These are phyloP conservation scores for Ostrea edulis DNA, from an alignment of 1,140 invertebrate species.

Conservation along the genomic window DNA sequence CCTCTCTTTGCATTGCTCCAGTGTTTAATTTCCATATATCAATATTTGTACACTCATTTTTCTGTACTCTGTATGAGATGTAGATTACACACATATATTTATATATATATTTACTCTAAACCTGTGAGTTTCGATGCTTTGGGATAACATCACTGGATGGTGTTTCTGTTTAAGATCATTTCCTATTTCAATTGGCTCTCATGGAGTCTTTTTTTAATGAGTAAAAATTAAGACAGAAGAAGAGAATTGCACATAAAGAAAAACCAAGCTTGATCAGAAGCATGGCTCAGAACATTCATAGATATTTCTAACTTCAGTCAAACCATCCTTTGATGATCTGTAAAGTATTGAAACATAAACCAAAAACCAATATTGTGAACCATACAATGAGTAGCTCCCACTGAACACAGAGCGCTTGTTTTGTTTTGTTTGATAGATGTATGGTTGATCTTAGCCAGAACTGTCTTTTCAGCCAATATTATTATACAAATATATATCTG, in stretches of 20 bases:
- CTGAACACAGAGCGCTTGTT: slow-evolving; percentile 18
- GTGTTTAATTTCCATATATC: slow-evolving; percentile 38
- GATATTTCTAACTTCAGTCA: background rate
- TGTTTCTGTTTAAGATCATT: background rate
- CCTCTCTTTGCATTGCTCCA: slow-evolving; percentile 33
- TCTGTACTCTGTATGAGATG: slow-evolving; percentile 31
- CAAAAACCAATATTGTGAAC: slow-evolving; percentile 16
- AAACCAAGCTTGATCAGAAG: background rate
- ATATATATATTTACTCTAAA: slow-evolving; percentile 38
- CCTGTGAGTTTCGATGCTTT: slow-evolving; percentile 34
- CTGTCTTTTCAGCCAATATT: slow-evolving; percentile 13
- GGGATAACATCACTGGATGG: slow-evolving; percentile 32
- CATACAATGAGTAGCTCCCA: slow-evolving; percentile 30
- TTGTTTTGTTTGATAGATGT: slow-evolving; percentile 36
- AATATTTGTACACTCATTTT: slow-evolving; percentile 38
- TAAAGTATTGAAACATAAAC: slow-evolving; percentile 13
- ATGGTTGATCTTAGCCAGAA: slow-evolving; percentile 24
- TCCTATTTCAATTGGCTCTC: background rate
- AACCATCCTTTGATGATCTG: slow-evolving; percentile 12
- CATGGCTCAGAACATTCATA: background rate
- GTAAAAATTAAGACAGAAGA: background rate
- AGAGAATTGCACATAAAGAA: background rate
- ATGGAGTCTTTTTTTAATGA: background rate
- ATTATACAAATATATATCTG: slow-evolving; percentile 20
- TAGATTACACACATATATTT: slow-evolving; percentile 26